Evolutionary conservation across 2,888 invertebrate species (phyloP).

Genomic region (Dolichopus griseipennis): DNA sequence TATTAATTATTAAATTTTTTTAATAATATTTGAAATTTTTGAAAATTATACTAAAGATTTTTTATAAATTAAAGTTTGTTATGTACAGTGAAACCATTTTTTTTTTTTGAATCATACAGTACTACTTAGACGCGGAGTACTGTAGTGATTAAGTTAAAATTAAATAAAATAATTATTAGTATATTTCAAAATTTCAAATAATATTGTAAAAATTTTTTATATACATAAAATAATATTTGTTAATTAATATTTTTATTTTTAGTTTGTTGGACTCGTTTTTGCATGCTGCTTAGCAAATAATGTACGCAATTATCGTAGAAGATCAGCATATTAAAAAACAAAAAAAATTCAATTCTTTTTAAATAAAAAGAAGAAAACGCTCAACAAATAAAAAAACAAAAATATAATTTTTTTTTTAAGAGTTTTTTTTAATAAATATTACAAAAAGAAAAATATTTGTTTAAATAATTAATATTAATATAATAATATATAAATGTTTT

Average conservation of each 20-base stretch:
- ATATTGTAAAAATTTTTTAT: no score
- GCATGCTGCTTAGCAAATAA: slow-evolving; percentile 80
- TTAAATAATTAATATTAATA: no score
- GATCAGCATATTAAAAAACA: slow-evolving; percentile 51
- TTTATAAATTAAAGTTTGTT: background rate
- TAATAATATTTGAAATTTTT: background rate
- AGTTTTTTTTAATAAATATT: no score
- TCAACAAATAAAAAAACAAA: background rate
- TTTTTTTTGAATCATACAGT: no score
- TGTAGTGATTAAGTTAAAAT: no score
- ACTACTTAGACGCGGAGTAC: no score
- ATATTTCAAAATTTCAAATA: no score
- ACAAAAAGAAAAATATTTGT: no score
- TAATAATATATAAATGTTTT: no score
- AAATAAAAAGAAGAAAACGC: background rate
- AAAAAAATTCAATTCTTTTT: background rate
- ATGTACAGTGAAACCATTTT: background rate
- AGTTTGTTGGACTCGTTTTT: slow-evolving; percentile 72
- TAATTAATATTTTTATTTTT: slow-evolving; percentile 17
- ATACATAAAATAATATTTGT: no score
- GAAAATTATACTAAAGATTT: background rate
- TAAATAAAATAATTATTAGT: no score
- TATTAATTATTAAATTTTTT: background rate
- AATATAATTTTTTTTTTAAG: no score
- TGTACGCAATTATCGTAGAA: slow-evolving; percentile 73